These are phyloP conservation scores for Conus canariensis DNA, from an alignment of 2,888 invertebrate species.

Conservation along the genomic window DNA sequence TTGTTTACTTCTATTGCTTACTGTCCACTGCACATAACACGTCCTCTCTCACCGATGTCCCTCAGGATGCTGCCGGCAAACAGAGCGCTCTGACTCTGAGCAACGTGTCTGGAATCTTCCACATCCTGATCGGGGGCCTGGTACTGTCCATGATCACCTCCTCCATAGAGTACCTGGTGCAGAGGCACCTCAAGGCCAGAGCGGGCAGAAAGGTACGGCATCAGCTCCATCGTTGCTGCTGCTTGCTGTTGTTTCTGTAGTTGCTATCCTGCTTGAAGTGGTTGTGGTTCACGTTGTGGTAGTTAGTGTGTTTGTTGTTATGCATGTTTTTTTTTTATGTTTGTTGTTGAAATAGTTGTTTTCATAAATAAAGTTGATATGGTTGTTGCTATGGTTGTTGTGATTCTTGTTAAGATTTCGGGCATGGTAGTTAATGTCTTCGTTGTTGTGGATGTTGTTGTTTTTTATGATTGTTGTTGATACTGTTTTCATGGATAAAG, in stretches of 20 bases:
- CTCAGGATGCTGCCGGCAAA: constrained; percentile 51
- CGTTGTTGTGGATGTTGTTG: too few species aligned
- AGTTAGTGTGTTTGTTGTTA: too few species aligned
- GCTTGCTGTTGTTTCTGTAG: background rate
- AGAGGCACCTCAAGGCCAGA: constrained; percentile 50
- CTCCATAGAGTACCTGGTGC: constrained; percentile 92
- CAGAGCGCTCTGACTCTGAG: constrained; percentile 88
- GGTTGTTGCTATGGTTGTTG: too few species aligned
- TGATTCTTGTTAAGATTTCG: too few species aligned
- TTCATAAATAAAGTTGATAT: too few species aligned
- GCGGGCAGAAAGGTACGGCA: constrained; percentile 9
- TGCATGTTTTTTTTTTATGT: background rate
- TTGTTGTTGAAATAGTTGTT: too few species aligned
- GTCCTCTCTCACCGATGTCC: background rate
- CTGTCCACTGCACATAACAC: background rate
- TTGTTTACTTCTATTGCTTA: background rate
- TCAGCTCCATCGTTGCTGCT: background rate
- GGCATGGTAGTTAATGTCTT: too few species aligned
- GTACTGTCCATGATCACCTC: constrained; percentile 94
- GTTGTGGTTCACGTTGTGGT: too few species aligned
- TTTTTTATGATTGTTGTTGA: too few species aligned
- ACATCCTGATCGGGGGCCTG: constrained; percentile 96
- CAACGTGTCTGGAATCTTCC: constrained; percentile 99
- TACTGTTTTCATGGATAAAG: too few species aligned
- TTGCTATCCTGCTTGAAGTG: background rate